Percentiles rank a stretch among this genome's conserved stretches.
Conservation (phyloP, 2,797 vertebrate genomes). For the Sitta carolinensis region DNA sequence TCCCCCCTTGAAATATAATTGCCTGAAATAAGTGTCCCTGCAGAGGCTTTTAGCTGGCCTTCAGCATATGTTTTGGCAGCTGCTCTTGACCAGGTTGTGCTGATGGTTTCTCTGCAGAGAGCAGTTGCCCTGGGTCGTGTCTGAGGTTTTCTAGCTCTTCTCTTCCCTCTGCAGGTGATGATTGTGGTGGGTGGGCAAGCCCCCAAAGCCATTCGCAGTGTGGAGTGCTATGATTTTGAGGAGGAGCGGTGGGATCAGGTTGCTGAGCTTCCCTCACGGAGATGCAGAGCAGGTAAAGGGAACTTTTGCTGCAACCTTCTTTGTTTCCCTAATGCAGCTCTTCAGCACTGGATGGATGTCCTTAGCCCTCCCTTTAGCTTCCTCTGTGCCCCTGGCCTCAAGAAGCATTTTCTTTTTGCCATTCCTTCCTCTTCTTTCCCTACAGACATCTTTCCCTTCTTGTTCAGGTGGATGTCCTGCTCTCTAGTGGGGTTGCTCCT, state of each 20-base stretch:
- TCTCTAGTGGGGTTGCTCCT: neutral
- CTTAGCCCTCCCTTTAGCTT: neutral
- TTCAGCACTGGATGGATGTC: neutral
- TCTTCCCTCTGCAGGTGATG: slow-evolving; percentile 87
- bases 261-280: slow-evolving; percentile 91
- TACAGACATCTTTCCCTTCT: neutral
- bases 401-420: neutral
- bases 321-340: neutral
- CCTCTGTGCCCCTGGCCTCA: neutral
- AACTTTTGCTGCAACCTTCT: neutral
- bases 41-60: neutral
- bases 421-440: neutral
- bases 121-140: neutral
- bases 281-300: slow-evolving; percentile 88
- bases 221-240: slow-evolving; percentile 96
- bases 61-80: neutral
- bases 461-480: neutral
- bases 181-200: slow-evolving; percentile 96
- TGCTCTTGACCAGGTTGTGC: neutral
- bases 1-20: neutral
- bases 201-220: slow-evolving; percentile 94
- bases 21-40: neutral
- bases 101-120: neutral
- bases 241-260: slow-evolving; percentile 96
- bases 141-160: neutral